Percentiles rank a stretch among this genome's conserved stretches.
These are phyloP conservation scores for Drosophila antonietae DNA, from an alignment of 2,888 invertebrate species.

Conservation along the genomic window DNA sequence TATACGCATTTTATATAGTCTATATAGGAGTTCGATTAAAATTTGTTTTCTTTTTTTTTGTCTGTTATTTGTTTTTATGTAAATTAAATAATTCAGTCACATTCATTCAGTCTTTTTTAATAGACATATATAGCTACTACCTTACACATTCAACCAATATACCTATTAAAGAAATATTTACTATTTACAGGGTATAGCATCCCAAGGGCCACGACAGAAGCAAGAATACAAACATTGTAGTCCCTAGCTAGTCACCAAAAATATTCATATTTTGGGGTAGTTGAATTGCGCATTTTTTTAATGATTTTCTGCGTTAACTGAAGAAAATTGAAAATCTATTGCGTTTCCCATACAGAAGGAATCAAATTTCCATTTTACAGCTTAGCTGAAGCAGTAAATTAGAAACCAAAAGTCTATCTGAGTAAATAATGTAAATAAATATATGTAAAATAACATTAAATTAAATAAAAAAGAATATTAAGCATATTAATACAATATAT, in stretches of 20 bases:
- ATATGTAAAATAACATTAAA: not conserved
- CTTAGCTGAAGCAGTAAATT: slow-evolving; percentile 17
- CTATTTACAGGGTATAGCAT: not conserved
- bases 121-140: too few species aligned
- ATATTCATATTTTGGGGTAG: not conserved
- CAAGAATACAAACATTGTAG: slow-evolving; percentile 7
- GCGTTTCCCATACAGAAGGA: slow-evolving; percentile 13
- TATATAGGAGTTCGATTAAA: too few species aligned
- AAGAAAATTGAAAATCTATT: not conserved
- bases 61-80: too few species aligned
- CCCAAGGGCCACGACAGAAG: not conserved
- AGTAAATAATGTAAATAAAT: not conserved
- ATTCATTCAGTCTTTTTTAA: too few species aligned
- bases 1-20: too few species aligned
- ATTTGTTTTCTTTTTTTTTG: too few species aligned
- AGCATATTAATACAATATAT: not conserved
- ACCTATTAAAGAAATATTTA: not conserved
- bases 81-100: too few species aligned
- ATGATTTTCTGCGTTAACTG: not conserved
- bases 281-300: slow-evolving; percentile 28
- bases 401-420: not conserved
- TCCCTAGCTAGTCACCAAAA: not conserved
- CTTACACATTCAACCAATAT: not conserved
- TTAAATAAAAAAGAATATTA: not conserved
- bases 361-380: slow-evolving; percentile 12